Percentiles rank a stretch among this genome's conserved stretches.
These are phyloP conservation scores for Pseudonaja textilis DNA, from an alignment of 2,113 vertebrate species.

Conservation along the genomic window DNA sequence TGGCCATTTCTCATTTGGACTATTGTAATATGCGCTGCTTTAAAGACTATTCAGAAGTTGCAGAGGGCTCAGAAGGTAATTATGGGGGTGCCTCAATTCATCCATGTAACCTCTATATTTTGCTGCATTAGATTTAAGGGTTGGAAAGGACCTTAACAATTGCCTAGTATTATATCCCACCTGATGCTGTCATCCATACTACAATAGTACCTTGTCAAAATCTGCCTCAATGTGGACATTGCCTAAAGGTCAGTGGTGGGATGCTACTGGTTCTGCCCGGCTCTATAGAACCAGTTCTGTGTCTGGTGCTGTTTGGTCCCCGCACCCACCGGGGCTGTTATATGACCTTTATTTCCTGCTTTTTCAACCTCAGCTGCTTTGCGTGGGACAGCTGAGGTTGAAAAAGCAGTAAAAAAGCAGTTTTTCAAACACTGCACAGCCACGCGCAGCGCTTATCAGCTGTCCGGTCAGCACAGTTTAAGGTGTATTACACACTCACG, in stretches of 20 bases:
- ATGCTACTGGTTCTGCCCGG: no score
- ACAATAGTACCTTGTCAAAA: not conserved
- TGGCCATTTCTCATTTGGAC: not conserved
- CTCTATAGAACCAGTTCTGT: no score
- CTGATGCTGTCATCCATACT: not conserved
- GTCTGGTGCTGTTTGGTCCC: no score
- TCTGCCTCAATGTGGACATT: not conserved
- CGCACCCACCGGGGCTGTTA: no score
- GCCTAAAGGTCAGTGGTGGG: not conserved
- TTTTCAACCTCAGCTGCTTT: no score
- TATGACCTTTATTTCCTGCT: no score
- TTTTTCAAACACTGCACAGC: no score
- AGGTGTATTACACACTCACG: no score
- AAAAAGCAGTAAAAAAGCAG: no score
- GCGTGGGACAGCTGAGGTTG: no score
- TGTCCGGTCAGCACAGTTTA: no score
- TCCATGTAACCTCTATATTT: not conserved
- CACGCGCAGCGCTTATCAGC: no score
- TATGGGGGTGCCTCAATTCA: not conserved
- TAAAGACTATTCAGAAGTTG: not conserved
- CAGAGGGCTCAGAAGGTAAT: not conserved
- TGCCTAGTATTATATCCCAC: not conserved
- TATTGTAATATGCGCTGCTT: not conserved
- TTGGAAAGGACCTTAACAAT: not conserved
- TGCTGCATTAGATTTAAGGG: not conserved